Base-by-base conservation (phyloP, 2,113 vertebrate species). In the Rhadina sibilatrix region DNA sequence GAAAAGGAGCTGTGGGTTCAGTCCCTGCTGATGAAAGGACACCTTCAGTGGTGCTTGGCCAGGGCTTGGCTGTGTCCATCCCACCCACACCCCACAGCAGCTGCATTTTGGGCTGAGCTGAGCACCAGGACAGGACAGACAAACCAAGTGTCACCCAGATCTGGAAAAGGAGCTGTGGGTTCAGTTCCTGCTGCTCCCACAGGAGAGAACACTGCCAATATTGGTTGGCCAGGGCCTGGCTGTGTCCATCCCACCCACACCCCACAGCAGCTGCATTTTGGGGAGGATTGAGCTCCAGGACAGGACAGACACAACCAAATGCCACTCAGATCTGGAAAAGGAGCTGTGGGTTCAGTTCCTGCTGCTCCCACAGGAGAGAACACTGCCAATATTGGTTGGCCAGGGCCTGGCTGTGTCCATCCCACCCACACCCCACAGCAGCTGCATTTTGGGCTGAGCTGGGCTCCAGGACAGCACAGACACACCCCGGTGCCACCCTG, bases 401-500 rank as follows among this genome's bases (percentile, higher is more conserved):
- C 40, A 42, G 42, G 20, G 15, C 18, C 17, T 4, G 19, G 24
- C 59, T 35, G 54, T 83, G 46, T 28, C 37, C 61, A 37, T 75
- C 24, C 5, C 4, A 0, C 49, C 17, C 28, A 3, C 20, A 3
- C 10, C 38, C 50, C 52, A 23, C 35, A 74, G 50, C 8, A 81
- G 3, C 54, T 19, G 15, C 5, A 7, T 6, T 74, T 44, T 31
- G 25, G 24, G 54, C 6, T 30, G 10, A 15, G 3, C 6, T 83
- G 49, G 37, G 4, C n/a, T 52, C 24, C 42, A 66, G 37, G 3
- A 70, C 1, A 16, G 30, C 10, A 22, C 12, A 60, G 11, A 13
- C 3, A 3, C 28, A 1, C 19, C 17, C 53, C 14, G 30, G 2
- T 4, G 52, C 40, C 40, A 5, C 0, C 6, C 12, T 64, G 8